Conservation (phyloP, 2,888 invertebrate genomes). For the Kuschelorhynchus macadamiae region DNA sequence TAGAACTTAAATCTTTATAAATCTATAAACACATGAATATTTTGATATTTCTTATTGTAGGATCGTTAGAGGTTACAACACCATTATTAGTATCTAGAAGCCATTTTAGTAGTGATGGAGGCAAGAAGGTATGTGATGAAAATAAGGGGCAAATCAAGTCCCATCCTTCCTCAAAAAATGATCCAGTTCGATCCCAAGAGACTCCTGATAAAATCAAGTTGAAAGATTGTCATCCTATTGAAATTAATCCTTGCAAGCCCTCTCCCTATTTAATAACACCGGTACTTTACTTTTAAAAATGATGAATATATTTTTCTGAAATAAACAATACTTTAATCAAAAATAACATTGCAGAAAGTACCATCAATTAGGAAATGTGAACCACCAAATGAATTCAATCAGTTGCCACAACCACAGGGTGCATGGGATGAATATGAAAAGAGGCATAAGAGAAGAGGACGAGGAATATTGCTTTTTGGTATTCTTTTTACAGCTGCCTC, state of each 20-base stretch:
- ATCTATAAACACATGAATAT: too few relatives aligned
- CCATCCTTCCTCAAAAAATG: constrained; percentile 27
- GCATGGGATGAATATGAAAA: constrained; percentile 53
- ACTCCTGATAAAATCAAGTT: constrained; percentile 46
- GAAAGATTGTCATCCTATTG: constrained; percentile 54
- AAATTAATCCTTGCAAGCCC: constrained; percentile 54
- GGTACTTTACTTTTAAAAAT: constrained; percentile 42
- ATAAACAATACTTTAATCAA: too few relatives aligned
- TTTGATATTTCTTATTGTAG: constrained; percentile 21
- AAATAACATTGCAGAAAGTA: constrained; percentile 52
- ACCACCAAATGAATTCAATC: constrained; percentile 54
- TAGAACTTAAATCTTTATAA: too few relatives aligned
- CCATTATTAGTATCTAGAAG: constrained; percentile 5
- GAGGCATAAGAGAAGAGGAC: constrained; percentile 50
- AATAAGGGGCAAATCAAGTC: constrained; percentile 35
- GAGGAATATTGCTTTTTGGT: constrained; percentile 57
- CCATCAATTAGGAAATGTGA: constrained; percentile 55
- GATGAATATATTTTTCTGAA: not conserved
- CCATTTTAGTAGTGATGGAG: constrained; percentile 43
- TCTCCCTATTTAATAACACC: constrained; percentile 34
- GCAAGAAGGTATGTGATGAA: constrained; percentile 57
- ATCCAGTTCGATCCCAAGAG: not conserved
- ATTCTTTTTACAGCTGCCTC: constrained; percentile 60
- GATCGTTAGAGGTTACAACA: not conserved
- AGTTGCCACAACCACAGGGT: constrained; percentile 53